Percentiles rank a stretch among this genome's conserved stretches.
These are phyloP conservation scores for Drosophila maculinotata DNA, from an alignment of 2,888 invertebrate genomes.

Conservation along the genomic window DNA sequence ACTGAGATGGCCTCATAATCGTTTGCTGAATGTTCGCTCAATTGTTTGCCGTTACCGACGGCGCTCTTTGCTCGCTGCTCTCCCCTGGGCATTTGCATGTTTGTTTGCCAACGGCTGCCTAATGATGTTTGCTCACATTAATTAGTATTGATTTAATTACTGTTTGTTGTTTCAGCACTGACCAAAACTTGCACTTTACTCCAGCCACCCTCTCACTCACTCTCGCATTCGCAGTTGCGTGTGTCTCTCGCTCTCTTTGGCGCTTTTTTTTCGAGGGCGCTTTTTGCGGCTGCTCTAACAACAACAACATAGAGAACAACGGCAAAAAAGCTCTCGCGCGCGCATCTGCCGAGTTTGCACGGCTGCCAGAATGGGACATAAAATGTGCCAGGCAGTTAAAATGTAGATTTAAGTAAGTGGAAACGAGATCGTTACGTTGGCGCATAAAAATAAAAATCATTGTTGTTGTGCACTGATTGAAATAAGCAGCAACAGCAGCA, in stretches of 20 bases:
- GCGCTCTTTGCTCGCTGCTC: constrained; percentile 38
- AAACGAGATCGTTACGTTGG: constrained; percentile 85
- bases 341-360: constrained; percentile 63
- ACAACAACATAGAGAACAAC: constrained; percentile 16
- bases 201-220: not conserved
- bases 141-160: constrained; percentile 79
- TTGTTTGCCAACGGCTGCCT: constrained; percentile 53
- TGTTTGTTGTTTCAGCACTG: constrained; percentile 40
- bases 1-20: constrained; percentile 85
- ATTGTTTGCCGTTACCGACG: constrained; percentile 69
- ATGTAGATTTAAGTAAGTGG: constrained; percentile 86
- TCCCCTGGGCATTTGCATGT: constrained; percentile 41
- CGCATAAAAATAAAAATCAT: constrained; percentile 85
- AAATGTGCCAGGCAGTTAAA: constrained; percentile 85
- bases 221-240: constrained; percentile 5
- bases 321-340: constrained; percentile 59
- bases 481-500: constrained; percentile 70
- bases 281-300: constrained; percentile 35
- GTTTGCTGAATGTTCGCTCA: constrained; percentile 83
- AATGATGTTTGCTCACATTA: constrained; percentile 68
- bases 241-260: constrained; percentile 46
- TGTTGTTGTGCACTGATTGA: constrained; percentile 85
- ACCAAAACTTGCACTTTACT: constrained; percentile 33
- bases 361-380: constrained; percentile 85
- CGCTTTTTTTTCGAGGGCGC: constrained; percentile 47